Evolutionary conservation across 2,113 vertebrate genomes (phyloP).

Genomic region (Channa maculata): DNA sequence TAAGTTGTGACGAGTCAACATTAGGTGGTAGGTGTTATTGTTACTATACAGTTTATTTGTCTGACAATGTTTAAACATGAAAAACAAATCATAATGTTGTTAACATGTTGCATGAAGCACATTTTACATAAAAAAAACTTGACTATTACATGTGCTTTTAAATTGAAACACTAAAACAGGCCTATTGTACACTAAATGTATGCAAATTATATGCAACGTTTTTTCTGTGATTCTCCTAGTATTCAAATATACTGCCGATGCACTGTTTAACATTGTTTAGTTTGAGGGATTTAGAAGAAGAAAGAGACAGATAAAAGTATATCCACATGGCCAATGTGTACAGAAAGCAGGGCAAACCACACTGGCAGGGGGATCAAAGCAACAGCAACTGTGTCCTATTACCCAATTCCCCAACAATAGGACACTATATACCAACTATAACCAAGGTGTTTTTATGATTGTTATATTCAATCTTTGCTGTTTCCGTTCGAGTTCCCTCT

Average conservation of each 20-base stretch:
- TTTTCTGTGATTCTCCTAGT: neutral
- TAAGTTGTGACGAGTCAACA: too few species aligned
- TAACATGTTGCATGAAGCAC: too few species aligned
- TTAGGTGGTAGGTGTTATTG: neutral
- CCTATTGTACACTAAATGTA: too few species aligned
- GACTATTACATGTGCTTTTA: too few species aligned
- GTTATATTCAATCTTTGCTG: neutral
- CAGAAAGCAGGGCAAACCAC: conserved; percentile 36
- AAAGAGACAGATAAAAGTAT: neutral
- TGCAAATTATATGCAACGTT: too few species aligned
- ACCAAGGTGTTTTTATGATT: neutral
- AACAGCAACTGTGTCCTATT: conserved; percentile 12
- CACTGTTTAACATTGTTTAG: neutral
- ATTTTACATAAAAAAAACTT: too few species aligned
- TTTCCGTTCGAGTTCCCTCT: neutral
- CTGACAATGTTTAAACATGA: neutral
- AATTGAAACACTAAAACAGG: too few species aligned
- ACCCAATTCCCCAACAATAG: neutral
- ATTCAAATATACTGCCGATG: neutral
- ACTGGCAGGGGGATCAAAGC: conserved; percentile 12
- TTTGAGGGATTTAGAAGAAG: neutral
- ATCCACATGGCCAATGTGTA: conserved; percentile 47
- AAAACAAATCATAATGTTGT: neutral
- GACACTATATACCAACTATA: neutral
- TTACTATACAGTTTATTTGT: neutral